Evolutionary conservation across 2,888 invertebrate genomes (phyloP).

Genomic region (Pseudococcus viburni): DNA sequence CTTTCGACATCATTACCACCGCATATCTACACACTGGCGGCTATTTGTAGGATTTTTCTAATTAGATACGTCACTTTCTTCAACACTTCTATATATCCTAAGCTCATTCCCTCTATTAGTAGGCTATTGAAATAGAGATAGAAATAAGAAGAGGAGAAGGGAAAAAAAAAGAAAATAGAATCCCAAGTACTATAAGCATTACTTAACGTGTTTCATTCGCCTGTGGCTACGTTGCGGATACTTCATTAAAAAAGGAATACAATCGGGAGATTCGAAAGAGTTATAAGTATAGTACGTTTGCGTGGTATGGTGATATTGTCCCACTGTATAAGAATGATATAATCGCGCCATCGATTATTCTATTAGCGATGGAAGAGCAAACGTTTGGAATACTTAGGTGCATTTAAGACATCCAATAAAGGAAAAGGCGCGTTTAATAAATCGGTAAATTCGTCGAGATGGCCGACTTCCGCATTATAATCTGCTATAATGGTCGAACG

Average conservation of each 20-base stretch:
- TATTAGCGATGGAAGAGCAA: not conserved
- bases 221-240: not conserved
- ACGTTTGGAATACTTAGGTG: constrained; percentile 4
- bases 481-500: not conserved
- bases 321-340: constrained; percentile 4
- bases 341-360: constrained; percentile 14
- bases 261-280: constrained; percentile 9
- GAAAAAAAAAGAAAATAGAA: not conserved
- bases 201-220: constrained; percentile 9
- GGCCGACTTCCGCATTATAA: not conserved
- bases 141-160: not conserved
- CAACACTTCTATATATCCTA: not conserved
- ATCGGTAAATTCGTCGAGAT: not conserved
- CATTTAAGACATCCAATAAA: constrained; percentile 8
- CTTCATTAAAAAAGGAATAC: constrained; percentile 26
- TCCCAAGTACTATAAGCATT: not conserved
- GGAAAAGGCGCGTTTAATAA: constrained; percentile 14
- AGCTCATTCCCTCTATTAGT: not conserved
- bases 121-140: not conserved
- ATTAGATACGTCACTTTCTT: constrained; percentile 35
- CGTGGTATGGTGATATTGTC: not conserved
- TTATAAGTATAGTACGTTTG: not conserved
- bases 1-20: constrained; percentile 26
- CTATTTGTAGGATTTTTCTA: constrained; percentile 21
- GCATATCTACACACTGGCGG: not conserved